Evolutionary conservation across 1,140 invertebrate species (phyloP).

Genomic region (Atta texana): DNA sequence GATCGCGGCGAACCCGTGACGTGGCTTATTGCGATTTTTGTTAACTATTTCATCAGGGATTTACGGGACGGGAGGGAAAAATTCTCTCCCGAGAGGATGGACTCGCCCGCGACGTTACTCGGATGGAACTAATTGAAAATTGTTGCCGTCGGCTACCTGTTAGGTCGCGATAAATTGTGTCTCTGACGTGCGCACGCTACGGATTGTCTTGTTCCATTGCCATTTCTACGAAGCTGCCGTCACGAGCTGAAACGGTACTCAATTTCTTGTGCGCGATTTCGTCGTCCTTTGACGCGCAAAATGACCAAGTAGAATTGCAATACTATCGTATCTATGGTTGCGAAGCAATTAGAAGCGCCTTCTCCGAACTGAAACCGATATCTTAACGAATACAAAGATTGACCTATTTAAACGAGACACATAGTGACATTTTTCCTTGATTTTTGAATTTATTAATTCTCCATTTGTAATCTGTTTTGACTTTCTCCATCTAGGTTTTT

Average conservation of each 20-base stretch:
- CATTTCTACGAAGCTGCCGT: constrained; percentile 31
- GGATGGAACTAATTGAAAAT: constrained; percentile 61
- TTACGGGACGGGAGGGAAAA: constrained; percentile 17
- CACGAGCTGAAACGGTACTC: constrained; percentile 28
- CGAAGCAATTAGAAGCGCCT: constrained; percentile 1
- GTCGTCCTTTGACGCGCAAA: constrained; percentile 5
- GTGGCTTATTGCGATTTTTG: constrained; percentile 21
- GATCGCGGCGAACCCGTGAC: constrained; percentile 19
- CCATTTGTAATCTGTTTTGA: too few relatives aligned
- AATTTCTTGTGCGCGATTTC: constrained; percentile 53
- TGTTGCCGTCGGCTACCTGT: constrained; percentile 55
- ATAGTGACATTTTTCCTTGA: neutral
- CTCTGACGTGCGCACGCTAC: constrained; percentile 30
- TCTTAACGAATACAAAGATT: neutral
- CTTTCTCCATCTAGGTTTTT: too few relatives aligned
- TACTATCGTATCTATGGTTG: neutral
- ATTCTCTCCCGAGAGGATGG: neutral
- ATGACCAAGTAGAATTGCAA: neutral
- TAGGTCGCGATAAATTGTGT: constrained; percentile 57
- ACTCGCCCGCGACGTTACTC: constrained; percentile 43
- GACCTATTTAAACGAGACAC: neutral
- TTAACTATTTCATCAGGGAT: constrained; percentile 41
- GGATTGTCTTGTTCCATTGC: constrained; percentile 28
- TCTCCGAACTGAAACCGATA: neutral
- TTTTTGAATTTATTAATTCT: constrained; percentile 10